Base-by-base conservation (phyloP, 2,113 vertebrate genomes). In the Excalfactoria chinensis region DNA sequence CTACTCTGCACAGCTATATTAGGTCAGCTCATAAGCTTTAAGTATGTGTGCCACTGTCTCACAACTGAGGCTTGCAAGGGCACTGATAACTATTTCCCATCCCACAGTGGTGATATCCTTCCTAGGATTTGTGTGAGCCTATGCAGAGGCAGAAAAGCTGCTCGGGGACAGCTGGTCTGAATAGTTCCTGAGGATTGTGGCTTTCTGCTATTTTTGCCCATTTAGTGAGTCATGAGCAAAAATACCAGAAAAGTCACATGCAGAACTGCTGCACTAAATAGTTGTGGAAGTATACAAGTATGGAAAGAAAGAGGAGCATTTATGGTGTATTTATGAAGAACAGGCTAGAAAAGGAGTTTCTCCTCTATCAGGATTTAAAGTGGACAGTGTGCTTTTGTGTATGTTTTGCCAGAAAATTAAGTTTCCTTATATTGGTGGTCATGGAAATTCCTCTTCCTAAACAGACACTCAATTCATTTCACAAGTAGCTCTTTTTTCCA, bases 21-120 rank as follows among this genome's bases (percentile, higher is more conserved):
- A 78, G 18, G 5, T 37, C 26, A 68, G 13, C 14, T 55, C 32
- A 22, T 49, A 22, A 35, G 44, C 41, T 49, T 0, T 0, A 37
- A 25, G 32, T 14, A 49, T 37, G 30, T n/a, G 53, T 75, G 37
- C 63, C 0, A 0, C 21, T 28, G n/a, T n/a, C 21, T 16, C 25
- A 34, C 32, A 82, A 12, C 0, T 1, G 37, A 71, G 34, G 21
- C 26, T 21, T 76, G 21, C 0, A 2, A 56, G 15, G 34, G 10
- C 9, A 37, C 12, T 9, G n/a, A n/a, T 63, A 35, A 30, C 30
- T 1, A 4, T 64, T 49, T 51, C 59, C 32, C 46, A 70, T 3
- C 21, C 23, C 9, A 6, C 16, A 1, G 1, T 3, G 3, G 30
- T 37, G 1, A 55, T 26, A 5, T 5, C 2, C 0, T 55, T 62